Percentiles rank a stretch among this genome's conserved stretches.
phyloP scores from a whole-genome alignment of 2,113 vertebrate genomes.

The Gallinago media region DNA sequence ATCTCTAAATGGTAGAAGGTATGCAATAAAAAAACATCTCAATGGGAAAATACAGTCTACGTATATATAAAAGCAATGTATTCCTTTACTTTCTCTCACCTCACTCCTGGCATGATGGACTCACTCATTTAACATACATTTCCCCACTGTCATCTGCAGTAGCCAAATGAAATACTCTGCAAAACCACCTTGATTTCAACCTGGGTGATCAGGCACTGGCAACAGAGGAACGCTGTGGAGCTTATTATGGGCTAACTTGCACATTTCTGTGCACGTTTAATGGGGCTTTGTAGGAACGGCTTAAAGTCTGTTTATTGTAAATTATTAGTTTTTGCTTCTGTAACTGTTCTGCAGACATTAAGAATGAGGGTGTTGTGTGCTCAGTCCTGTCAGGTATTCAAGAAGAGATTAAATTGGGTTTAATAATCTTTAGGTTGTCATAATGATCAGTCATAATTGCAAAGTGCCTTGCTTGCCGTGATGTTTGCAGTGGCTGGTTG shows the following conservation, averaged over 20 bases:
- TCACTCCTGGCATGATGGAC: background rate
- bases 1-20: background rate
- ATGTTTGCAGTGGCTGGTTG: background rate
- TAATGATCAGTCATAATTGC: background rate
- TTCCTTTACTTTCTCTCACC: accelerated
- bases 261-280: accelerated
- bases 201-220: accelerated
- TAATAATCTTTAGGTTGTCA: background rate
- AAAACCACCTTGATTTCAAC: background rate
- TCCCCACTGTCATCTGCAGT: background rate
- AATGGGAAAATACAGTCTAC: accelerated
- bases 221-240: background rate
- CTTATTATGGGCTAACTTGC: background rate
- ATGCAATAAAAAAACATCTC: background rate
- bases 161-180: background rate
- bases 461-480: background rate
- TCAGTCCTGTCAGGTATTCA: background rate
- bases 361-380: background rate
- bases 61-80: accelerated
- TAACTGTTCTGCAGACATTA: background rate
- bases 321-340: background rate
- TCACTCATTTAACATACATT: accelerated
- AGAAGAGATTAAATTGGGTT: background rate
- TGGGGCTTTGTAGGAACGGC: background rate
- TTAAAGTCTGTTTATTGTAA: background rate